These are phyloP conservation scores for Caranx ignobilis DNA, from an alignment of 2,113 vertebrate species.

Conservation along the genomic window DNA sequence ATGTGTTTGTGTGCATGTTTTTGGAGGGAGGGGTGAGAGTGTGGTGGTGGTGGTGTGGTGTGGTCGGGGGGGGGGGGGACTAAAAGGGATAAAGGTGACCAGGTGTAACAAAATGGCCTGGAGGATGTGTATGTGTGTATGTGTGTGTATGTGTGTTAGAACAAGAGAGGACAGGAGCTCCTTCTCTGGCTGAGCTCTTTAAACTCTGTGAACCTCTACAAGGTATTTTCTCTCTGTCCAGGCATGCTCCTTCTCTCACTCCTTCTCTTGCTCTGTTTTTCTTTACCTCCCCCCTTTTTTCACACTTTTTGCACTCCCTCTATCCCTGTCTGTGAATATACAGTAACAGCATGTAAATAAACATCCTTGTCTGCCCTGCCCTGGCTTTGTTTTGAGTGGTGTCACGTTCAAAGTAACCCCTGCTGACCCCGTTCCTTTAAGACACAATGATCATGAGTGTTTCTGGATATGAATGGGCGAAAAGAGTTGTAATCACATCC, in stretches of 20 bases:
- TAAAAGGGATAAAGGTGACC: slow-evolving; percentile 81
- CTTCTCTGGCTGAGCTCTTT: slow-evolving; percentile 79
- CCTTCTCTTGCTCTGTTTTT: slow-evolving; percentile 58
- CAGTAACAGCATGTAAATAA: slow-evolving; percentile 43
- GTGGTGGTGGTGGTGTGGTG: background rate
- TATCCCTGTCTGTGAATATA: slow-evolving; percentile 42
- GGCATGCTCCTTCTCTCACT: slow-evolving; percentile 77
- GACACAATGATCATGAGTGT: slow-evolving; percentile 43
- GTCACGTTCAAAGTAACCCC: slow-evolving; percentile 52
- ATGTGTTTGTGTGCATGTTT: slow-evolving; percentile 28
- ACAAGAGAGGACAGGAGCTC: slow-evolving; percentile 77
- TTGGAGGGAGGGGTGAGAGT: slow-evolving; percentile 39
- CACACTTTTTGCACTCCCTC: slow-evolving; percentile 62
- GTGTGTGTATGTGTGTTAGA: slow-evolving; percentile 50
- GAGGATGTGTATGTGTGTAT: slow-evolving; percentile 49
- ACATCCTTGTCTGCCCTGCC: slow-evolving; percentile 35
- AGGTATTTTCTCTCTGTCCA: slow-evolving; percentile 85
- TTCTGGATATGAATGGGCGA: slow-evolving; percentile 29
- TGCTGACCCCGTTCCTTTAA: slow-evolving; percentile 22
- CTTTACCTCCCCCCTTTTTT: slow-evolving; percentile 62
- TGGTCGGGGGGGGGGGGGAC: background rate
- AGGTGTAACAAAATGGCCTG: slow-evolving; percentile 81
- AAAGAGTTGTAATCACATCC: slow-evolving; percentile 63
- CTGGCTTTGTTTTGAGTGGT: slow-evolving; percentile 36
- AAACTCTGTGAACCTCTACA: slow-evolving; percentile 78